Percentiles rank a stretch among this genome's conserved stretches.
phyloP scores from a whole-genome alignment of 2,113 vertebrate species.

The Leiothrix lutea region DNA sequence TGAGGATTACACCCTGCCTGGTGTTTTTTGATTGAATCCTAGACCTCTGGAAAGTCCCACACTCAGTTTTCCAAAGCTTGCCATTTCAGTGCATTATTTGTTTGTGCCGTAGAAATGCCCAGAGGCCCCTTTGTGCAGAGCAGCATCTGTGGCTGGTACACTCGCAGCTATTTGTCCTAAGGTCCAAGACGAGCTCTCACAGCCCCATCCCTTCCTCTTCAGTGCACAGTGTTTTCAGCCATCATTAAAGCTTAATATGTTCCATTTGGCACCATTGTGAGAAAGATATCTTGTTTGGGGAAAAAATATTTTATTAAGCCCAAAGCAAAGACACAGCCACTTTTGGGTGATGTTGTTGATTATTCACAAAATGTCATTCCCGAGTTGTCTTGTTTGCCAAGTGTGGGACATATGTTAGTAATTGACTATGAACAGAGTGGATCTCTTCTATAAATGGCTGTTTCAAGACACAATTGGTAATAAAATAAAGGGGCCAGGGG shows the following conservation, averaged over 20 bases:
- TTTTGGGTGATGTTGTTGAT: constrained; percentile 46
- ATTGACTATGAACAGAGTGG: constrained; percentile 36
- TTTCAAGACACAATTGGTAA: constrained; percentile 59
- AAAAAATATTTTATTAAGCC: not conserved
- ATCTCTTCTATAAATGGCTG: constrained; percentile 49
- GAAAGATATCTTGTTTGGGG: constrained; percentile 20
- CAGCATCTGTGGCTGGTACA: not conserved
- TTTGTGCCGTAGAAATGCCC: not conserved
- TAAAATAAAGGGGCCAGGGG: constrained; percentile 45
- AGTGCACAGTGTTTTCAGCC: not conserved
- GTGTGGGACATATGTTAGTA: constrained; percentile 65
- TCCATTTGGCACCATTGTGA: constrained; percentile 21
- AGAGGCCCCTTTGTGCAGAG: not conserved
- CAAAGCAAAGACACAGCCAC: constrained; percentile 23
- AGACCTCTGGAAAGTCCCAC: not conserved
- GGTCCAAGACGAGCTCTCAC: not conserved
- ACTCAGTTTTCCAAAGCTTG: not conserved
- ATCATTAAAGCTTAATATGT: constrained; percentile 13
- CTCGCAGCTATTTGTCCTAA: not conserved
- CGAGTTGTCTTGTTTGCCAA: not conserved
- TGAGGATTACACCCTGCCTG: not conserved
- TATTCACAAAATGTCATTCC: constrained; percentile 57
- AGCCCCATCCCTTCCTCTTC: not conserved
- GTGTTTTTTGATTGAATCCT: not conserved
- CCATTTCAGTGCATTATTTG: not conserved